Evolutionary conservation across 2,797 vertebrate species (phyloP), one percentile per base, ranked within the genome.

Genomic region (Chiroxiphia lanceolata): DNA sequence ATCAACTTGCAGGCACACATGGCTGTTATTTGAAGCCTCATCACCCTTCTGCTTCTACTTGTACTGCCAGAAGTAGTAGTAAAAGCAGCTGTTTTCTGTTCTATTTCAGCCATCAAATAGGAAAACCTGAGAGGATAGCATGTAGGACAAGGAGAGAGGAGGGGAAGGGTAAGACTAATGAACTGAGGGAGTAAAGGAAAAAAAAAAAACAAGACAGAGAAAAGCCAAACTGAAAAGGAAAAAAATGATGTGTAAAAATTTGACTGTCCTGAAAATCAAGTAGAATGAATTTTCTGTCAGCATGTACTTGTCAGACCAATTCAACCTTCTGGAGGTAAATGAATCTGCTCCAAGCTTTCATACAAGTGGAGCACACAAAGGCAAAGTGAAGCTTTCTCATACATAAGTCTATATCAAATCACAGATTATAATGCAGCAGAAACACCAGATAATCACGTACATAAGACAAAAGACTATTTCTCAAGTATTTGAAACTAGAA

Each of bases 101-200:
- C 7, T 17, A 79, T 78, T 89, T 93, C 77, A 93, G n/a, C 12
- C 47, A 50, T 61, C 65, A 61, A 68, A 81, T 4, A 75, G 47
- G 50, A 69, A 74, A 87, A 69, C 3, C 44, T 69, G 59, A 65
- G 75, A 88, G 42, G n/a, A 75, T 3, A 33, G 22, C 0, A 0
- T 8, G 36, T 25, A 23, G 44, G 36, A 77, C 12, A 60, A 79
- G 42, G 40, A 53, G 27, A 64, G 10, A 78, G 29, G 54, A 93
- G 27, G 31, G 50, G 70, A 68, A 75, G 20, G 7, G 23, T 44
- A 27, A 71, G 33, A 27, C 26, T 72, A 65, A 86, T 25, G 53
- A 70, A 60, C 19, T 0, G 4, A 64, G 25, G 14, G 21, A 60
- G 4, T 4, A 36, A 69, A 50, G 10, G 8, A 13, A 42, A 2